phyloP scores from a whole-genome alignment of 2,797 vertebrate genomes.

The Ctenopoma multispine region DNA sequence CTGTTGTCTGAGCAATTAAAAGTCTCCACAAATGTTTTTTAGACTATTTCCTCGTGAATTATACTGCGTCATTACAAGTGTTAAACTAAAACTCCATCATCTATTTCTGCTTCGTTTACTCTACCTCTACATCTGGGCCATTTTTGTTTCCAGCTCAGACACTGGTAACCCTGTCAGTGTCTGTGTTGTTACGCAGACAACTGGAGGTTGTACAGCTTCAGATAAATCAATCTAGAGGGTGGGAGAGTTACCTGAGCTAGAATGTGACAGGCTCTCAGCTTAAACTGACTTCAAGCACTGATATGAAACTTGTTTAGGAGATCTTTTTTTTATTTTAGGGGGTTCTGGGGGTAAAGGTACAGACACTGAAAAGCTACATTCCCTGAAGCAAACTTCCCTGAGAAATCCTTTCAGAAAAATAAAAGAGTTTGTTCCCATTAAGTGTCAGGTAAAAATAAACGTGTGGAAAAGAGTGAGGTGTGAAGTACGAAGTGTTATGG shows the following conservation, averaged over 20 bases:
- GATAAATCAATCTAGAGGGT: conserved; percentile 42
- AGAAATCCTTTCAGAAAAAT: conserved; percentile 17
- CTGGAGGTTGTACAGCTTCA: conserved; percentile 32
- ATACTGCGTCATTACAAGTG: not conserved
- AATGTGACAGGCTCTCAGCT: conserved; percentile 42
- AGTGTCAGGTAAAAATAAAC: conserved; percentile 68
- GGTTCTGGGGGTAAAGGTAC: not conserved
- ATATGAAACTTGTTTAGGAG: no score
- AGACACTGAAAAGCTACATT: conserved; percentile 1
- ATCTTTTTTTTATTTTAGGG: no score
- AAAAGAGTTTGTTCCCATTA: conserved; percentile 20
- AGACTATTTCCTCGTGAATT: not conserved
- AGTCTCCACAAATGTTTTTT: no score
- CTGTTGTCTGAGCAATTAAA: no score
- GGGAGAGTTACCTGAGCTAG: conserved; percentile 48
- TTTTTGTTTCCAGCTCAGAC: conserved; percentile 19
- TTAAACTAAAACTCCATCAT: not conserved
- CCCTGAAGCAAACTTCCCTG: not conserved
- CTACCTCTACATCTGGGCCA: not conserved
- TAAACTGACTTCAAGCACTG: no score
- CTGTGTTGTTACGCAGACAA: conserved; percentile 35
- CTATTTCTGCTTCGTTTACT: not conserved
- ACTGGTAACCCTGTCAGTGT: conserved; percentile 17
- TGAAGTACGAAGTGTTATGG: conserved; percentile 63
- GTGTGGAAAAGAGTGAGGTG: conserved; percentile 52